A percentile compares a stretch with the other conserved stretches of the same genome.
phyloP scores from a whole-genome alignment of 1,140 invertebrate genomes.

The Apis florea region DNA sequence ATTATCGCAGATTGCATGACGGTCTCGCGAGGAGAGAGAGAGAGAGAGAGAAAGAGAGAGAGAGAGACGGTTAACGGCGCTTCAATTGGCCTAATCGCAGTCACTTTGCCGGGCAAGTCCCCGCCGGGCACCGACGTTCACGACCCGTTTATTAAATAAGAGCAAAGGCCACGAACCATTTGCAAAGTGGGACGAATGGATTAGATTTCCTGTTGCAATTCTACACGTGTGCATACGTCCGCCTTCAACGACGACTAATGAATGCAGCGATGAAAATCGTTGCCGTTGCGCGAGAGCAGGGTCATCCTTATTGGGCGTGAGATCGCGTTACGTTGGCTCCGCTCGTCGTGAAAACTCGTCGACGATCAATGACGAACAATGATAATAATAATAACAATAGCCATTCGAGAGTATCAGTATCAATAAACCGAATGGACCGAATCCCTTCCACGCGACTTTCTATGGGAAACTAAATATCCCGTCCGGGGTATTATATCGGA shows the following conservation, averaged over 20 bases:
- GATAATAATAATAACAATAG: not conserved
- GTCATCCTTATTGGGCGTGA: not conserved
- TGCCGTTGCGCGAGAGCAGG: not conserved
- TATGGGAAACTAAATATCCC: not conserved
- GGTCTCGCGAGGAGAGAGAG: slow-evolving; percentile 17
- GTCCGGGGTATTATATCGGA: not conserved
- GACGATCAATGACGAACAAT: too few species aligned
- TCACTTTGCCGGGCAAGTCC: slow-evolving; percentile 48
- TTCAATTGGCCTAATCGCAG: slow-evolving; percentile 55
- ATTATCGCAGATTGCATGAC: slow-evolving; percentile 47
- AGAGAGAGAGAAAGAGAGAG: not conserved
- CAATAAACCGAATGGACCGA: not conserved
- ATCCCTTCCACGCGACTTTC: not conserved
- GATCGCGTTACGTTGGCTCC: not conserved
- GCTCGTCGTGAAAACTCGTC: not conserved
- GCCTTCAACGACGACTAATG: slow-evolving; percentile 26
- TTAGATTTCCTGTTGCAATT: slow-evolving; percentile 56
- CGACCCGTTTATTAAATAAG: slow-evolving; percentile 64
- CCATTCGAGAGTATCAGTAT: not conserved
- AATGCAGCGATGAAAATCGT: slow-evolving; percentile 38
- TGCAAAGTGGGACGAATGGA: slow-evolving; percentile 55
- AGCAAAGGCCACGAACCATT: slow-evolving; percentile 60
- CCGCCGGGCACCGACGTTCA: slow-evolving; percentile 47
- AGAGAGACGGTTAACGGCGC: slow-evolving; percentile 32
- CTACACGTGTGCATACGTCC: slow-evolving; percentile 27